Evolutionary conservation across 2,113 vertebrate genomes (phyloP), one percentile per base, ranked within the genome.

Genomic region (Alethe diademata): DNA sequence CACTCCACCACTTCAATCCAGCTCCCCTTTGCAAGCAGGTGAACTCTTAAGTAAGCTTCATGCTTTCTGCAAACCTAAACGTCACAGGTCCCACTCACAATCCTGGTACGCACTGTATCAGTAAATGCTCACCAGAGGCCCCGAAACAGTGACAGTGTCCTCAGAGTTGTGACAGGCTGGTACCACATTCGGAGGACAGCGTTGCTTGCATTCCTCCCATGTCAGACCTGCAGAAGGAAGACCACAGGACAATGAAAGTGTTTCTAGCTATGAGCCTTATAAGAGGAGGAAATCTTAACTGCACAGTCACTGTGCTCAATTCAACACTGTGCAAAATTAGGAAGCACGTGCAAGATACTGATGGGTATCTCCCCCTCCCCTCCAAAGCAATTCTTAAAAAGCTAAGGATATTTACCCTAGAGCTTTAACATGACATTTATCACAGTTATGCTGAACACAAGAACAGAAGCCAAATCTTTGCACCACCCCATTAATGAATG

Each of bases 121-220:
- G 33, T 14, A 14, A 40, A 43, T 92, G 24, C 97, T 92, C 76
- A 99, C 99, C 99, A 98, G 97, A 91, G 99, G 98, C 24, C 99
- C 99, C 0, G 99, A 99, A 97, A 99, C 92, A 84, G 99, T 99
- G 92, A 99, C 99, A 0, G 99, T 99, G 90, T 99, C 99, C 88
- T 99, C 98, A 5, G 98, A 98, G 42, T 99, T 99, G 97, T 99
- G 99, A 95, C 99, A 99, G 57, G 99, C 99, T 5, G 99, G 99
- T 26, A 99, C 99, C 13, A 99, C 97, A 4, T 98, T 98, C 28
- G 98, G 72, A 14, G 99, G 99, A 94, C 99, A 99, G 87, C 98
- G 96, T 5, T 94, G 96, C 42, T 98, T 98, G 72, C 99, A 99
- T 42, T 99, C 99, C 22, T 98, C 97, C 99, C 99, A 99, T 2